phyloP scores from a whole-genome alignment of 1,140 invertebrate species.

The Pinna nobilis region DNA sequence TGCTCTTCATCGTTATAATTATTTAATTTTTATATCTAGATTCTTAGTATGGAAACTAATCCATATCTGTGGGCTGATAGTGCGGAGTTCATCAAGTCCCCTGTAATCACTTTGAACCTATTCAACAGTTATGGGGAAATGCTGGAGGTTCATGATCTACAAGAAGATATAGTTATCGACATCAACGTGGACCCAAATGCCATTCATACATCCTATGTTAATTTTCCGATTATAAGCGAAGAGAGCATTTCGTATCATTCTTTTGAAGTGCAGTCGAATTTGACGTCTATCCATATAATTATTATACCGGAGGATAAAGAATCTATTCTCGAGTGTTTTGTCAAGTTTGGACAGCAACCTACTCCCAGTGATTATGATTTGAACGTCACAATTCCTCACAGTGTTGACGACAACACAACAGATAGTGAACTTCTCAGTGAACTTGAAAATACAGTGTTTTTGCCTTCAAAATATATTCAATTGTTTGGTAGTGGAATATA shows the following conservation, averaged over 20 bases:
- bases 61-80: slow-evolving; percentile 55
- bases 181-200: slow-evolving; percentile 30
- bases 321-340: slow-evolving; percentile 45
- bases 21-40: slow-evolving; percentile 23
- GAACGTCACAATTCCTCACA: slow-evolving; percentile 28
- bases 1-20: background rate
- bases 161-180: slow-evolving; percentile 50
- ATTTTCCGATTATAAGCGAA: background rate
- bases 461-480: slow-evolving; percentile 36
- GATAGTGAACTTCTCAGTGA: slow-evolving; percentile 22
- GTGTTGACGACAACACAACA: slow-evolving; percentile 2
- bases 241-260: slow-evolving; percentile 35
- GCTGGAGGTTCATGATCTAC: slow-evolving; percentile 45
- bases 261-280: slow-evolving; percentile 37
- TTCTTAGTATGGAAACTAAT: slow-evolving; percentile 50
- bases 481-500: slow-evolving; percentile 41
- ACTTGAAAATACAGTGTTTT: slow-evolving; percentile 41
- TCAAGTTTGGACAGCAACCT: slow-evolving; percentile 42
- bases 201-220: slow-evolving; percentile 4
- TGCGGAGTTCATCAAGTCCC: slow-evolving; percentile 46
- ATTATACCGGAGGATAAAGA: slow-evolving; percentile 33
- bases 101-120: slow-evolving; percentile 56
- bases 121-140: slow-evolving; percentile 47
- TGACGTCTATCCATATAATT: slow-evolving; percentile 46
- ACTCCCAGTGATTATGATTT: slow-evolving; percentile 44